Conservation (phyloP, 2,888 invertebrate genomes). For the Cistogaster globosa region DNA sequence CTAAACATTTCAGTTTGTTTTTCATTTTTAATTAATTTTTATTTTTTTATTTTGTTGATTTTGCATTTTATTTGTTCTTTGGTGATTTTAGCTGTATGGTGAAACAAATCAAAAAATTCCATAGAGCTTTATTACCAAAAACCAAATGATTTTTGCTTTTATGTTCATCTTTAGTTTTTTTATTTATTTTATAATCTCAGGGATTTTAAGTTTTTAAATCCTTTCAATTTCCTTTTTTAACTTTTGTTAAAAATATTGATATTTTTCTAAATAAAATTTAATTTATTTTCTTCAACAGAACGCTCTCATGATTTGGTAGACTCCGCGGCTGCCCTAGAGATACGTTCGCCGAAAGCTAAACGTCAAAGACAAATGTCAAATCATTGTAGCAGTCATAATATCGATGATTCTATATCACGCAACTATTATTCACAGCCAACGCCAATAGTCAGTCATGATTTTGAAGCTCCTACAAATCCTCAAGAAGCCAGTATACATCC, state of each 20-base stretch:
- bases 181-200: constrained; percentile 48
- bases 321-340: constrained; percentile 78
- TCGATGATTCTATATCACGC: constrained; percentile 82
- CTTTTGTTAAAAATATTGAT: background rate
- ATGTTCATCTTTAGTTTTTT: constrained; percentile 73
- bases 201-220: no score
- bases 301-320: constrained; percentile 81
- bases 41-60: constrained; percentile 71
- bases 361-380: constrained; percentile 81
- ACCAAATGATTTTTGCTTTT: constrained; percentile 83
- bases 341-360: constrained; percentile 81
- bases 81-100: constrained; percentile 90
- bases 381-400: constrained; percentile 76
- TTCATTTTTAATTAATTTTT: constrained; percentile 54
- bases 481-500: constrained; percentile 73
- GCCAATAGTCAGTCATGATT: constrained; percentile 77
- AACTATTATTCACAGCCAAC: constrained; percentile 83
- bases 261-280: no score
- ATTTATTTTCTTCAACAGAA: constrained; percentile 74
- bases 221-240: background rate
- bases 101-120: constrained; percentile 80
- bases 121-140: constrained; percentile 91
- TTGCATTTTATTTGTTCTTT: constrained; percentile 86
- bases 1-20: background rate
- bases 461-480: constrained; percentile 43